These are phyloP conservation scores for Bembecia ichneumoniformis DNA, from an alignment of 2,888 invertebrate species.

Conservation along the genomic window DNA sequence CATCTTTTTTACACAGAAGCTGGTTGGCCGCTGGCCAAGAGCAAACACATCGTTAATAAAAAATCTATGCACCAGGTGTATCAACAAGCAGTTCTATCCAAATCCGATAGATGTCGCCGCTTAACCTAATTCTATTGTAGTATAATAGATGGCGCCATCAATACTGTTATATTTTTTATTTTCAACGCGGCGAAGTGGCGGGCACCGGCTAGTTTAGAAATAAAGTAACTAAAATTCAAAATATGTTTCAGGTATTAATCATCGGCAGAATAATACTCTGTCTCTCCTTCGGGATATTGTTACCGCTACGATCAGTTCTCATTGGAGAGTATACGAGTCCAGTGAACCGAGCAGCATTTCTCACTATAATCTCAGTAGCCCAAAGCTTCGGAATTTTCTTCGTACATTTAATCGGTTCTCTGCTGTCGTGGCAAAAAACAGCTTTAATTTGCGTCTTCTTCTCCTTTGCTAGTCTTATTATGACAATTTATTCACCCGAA, in stretches of 20 bases:
- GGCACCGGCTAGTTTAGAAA: too few species aligned
- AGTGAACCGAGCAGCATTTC: slow-evolving; percentile 72
- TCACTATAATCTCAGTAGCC: slow-evolving; percentile 70
- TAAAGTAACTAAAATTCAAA: neutral
- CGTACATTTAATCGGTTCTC: slow-evolving; percentile 74
- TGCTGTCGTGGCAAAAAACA: slow-evolving; percentile 68
- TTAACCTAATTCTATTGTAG: too few species aligned
- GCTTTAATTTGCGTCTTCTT: slow-evolving; percentile 58
- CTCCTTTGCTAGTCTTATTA: slow-evolving; percentile 51
- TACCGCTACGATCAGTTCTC: slow-evolving; percentile 58
- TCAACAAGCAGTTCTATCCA: too few species aligned
- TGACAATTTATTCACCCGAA: slow-evolving; percentile 64
- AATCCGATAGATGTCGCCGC: too few species aligned
- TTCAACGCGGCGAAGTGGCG: too few species aligned
- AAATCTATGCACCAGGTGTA: too few species aligned
- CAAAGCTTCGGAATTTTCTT: slow-evolving; percentile 74
- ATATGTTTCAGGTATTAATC: slow-evolving; percentile 28
- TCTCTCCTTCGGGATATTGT: slow-evolving; percentile 62
- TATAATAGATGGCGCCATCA: too few species aligned
- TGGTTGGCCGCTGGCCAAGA: too few species aligned
- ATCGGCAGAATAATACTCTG: slow-evolving; percentile 44
- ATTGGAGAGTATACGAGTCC: slow-evolving; percentile 73
- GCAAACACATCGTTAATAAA: too few species aligned
- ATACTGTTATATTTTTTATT: too few species aligned
- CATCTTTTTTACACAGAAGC: too few species aligned